Conservation (phyloP, 2,888 invertebrate species). For the Drosophila siamana region DNA sequence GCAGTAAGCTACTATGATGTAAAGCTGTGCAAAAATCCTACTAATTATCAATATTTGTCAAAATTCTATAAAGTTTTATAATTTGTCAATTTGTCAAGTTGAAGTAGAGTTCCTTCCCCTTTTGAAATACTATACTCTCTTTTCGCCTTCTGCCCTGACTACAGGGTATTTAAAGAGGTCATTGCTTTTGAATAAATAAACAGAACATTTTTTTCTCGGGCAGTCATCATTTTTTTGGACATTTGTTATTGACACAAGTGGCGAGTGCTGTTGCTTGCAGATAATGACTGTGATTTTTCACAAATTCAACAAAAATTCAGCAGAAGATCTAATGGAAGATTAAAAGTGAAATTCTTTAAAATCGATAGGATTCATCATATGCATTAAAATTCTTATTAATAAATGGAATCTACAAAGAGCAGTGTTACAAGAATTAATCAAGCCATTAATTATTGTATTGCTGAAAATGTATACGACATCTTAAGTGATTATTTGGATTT, state of each 20-base stretch:
- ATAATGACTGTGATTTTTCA: conserved; percentile 1
- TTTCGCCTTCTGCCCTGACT: not conserved
- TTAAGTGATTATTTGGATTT: conserved; percentile 11
- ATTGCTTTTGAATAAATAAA: conserved; percentile 17
- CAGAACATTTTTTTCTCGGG: conserved; percentile 7
- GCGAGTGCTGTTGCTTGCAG: conserved; percentile 2
- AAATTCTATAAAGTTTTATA: too few relatives aligned
- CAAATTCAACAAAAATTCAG: not conserved
- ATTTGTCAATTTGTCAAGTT: too few relatives aligned
- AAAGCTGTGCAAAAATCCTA: too few relatives aligned
- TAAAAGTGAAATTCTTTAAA: too few relatives aligned
- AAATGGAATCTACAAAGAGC: too few relatives aligned
- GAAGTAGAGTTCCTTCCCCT: too few relatives aligned
- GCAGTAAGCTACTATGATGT: too few relatives aligned
- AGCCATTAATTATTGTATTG: conserved; percentile 44
- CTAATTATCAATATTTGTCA: too few relatives aligned
- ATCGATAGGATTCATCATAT: too few relatives aligned
- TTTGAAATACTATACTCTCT: not conserved
- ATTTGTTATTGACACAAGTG: conserved; percentile 18
- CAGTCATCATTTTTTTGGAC: not conserved
- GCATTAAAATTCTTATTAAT: too few relatives aligned
- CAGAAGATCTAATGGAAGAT: not conserved
- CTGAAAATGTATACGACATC: conserved; percentile 12
- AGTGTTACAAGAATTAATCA: conserved; percentile 40
- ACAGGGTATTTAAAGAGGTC: not conserved